These are phyloP conservation scores for Gnathonemus longibarbis DNA, from an alignment of 2,113 vertebrate genomes.

Conservation along the genomic window DNA sequence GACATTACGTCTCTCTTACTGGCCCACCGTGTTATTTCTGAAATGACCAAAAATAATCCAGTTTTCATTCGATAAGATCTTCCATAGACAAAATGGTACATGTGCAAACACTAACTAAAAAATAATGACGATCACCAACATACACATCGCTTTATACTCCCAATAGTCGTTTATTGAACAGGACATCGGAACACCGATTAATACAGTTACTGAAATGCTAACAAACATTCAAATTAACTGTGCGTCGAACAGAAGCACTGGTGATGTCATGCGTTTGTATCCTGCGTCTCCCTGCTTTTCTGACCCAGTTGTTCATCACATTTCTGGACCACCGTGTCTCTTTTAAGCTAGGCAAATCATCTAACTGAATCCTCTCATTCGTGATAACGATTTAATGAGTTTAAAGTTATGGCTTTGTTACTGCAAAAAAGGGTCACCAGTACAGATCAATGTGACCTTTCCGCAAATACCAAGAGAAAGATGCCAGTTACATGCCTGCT, in stretches of 20 bases:
- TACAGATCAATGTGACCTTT: constrained; percentile 18
- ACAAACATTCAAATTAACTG: constrained; percentile 20
- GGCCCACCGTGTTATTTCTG: neutral
- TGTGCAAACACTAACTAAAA: neutral
- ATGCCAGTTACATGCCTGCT: neutral
- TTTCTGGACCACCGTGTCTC: neutral
- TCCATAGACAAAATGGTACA: neutral
- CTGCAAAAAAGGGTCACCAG: neutral
- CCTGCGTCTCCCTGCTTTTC: constrained; percentile 9
- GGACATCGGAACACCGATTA: neutral
- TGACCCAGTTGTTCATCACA: constrained; percentile 18
- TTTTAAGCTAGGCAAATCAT: neutral
- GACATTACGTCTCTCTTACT: neutral
- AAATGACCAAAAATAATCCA: neutral
- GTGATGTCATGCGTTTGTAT: constrained; percentile 30
- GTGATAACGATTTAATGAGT: neutral
- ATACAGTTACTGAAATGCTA: neutral
- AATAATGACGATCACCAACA: neutral
- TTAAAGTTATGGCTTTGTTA: neutral
- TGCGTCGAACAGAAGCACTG: neutral
- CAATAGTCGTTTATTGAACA: neutral
- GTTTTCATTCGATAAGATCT: neutral
- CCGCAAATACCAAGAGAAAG: neutral
- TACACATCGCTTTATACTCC: neutral
- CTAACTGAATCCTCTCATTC: neutral